These are phyloP conservation scores for Panulirus ornatus DNA, from an alignment of 1,140 invertebrate genomes.

Conservation along the genomic window DNA sequence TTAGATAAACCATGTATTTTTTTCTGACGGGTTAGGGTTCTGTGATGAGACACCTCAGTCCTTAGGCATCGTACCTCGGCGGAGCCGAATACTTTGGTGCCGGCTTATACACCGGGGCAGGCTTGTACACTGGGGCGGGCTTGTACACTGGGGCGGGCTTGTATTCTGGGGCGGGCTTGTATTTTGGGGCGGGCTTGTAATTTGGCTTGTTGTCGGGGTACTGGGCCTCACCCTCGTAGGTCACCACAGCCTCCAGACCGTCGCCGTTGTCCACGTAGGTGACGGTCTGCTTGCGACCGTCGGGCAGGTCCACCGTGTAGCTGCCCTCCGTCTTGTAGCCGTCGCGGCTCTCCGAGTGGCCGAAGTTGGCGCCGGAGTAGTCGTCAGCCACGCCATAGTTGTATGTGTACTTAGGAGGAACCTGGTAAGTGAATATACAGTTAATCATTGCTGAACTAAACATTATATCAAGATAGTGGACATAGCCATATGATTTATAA, in stretches of 20 bases:
- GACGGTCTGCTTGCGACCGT: constrained; percentile 47
- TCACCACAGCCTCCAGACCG: constrained; percentile 35
- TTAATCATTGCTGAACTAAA: too few species aligned
- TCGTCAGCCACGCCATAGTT: constrained; percentile 39
- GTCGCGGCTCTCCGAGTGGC: constrained; percentile 42
- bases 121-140: constrained; percentile 30
- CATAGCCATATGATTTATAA: too few species aligned
- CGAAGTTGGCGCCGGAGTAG: constrained; percentile 55
- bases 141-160: constrained; percentile 34
- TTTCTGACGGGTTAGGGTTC: neutral
- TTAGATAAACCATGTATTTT: neutral
- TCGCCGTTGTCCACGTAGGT: constrained; percentile 52
- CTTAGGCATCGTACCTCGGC: neutral
- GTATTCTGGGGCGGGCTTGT: constrained; percentile 14
- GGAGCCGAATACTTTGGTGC: neutral
- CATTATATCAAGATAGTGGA: too few species aligned
- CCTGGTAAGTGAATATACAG: too few species aligned
- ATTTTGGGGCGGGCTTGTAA: constrained; percentile 1
- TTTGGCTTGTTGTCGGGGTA: constrained; percentile 25
- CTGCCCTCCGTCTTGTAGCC: constrained; percentile 46
- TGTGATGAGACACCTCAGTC: neutral
- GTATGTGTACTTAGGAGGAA: constrained; percentile 46
- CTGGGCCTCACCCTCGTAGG: constrained; percentile 34
- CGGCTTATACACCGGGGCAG: constrained; percentile 13
- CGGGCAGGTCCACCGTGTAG: constrained; percentile 48